Evolutionary conservation across 1,140 invertebrate species (phyloP), one percentile per base, ranked within the genome.

Genomic region (Cepaea nemoralis): DNA sequence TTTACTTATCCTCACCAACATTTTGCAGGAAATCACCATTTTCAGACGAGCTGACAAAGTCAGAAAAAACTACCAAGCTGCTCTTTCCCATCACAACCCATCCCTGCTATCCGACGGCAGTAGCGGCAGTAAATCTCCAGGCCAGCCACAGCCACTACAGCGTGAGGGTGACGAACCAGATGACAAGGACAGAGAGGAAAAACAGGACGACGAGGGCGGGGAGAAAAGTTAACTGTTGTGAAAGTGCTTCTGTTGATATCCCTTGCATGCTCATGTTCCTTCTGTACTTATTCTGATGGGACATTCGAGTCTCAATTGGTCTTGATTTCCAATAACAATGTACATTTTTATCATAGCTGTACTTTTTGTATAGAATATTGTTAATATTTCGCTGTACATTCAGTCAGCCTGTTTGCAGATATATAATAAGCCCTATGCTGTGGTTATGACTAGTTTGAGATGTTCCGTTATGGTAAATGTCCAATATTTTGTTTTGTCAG

Each of bases 21-120:
- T 10, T 19, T 78, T 84, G 1, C 83, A 91, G 91, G 91, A 91
- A 85, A 91, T 91, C 31, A 91, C 89, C 48, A 87, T 91, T 69
- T 91, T 91, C 83, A 82, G 91, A 42, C 87, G 87, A 77, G 88
- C 90, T n/a, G 91, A 91, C 79, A 91, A 91, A 83, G 77, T 82
- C n/a, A 67, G 88, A 31, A 89, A 89, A 78, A 84, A 82, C 63
- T 85, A 87, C 76, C 87, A 88, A 82, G 81, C 85, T 40, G 81
- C 83, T 24, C 55, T 86, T 42, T 82, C 83, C 33, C 82, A 86
- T 79, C 83, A 86, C 70, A 74, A 80, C 42, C 81, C 83, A 27
- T 83, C 74, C 59, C 63, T 77, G 67, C 78, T 77, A 63, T 69
- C 77, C 42, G 31, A 81, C 19, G 31, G 67, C 10, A 37, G 73